phyloP scores from a whole-genome alignment of 1,140 invertebrate genomes.

The Caenorhabditis remanei region DNA sequence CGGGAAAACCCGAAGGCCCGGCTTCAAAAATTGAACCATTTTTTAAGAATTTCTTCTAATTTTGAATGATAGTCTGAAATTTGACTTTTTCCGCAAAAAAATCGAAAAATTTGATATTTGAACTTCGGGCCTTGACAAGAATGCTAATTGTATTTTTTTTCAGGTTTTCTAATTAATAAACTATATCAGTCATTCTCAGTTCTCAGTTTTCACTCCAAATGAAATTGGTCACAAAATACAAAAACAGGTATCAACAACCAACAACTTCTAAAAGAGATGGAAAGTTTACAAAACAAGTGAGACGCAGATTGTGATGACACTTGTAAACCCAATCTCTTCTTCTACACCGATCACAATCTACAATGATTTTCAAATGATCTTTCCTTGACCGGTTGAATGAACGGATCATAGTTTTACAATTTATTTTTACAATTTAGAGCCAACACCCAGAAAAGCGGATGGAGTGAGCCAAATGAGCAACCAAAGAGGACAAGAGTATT shows the following conservation, averaged over 20 bases:
- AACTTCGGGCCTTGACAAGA: too few species aligned
- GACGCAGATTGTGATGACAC: conserved; percentile 9
- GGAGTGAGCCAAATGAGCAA: too few species aligned
- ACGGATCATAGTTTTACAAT: background rate
- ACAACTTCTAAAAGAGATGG: conserved; percentile 30
- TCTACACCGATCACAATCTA: conserved; percentile 15
- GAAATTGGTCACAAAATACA: background rate
- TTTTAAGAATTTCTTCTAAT: too few species aligned
- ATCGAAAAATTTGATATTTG: too few species aligned
- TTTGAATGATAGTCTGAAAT: too few species aligned
- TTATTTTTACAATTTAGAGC: background rate
- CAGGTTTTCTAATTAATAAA: too few species aligned
- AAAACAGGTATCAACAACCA: background rate
- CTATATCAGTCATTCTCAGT: too few species aligned
- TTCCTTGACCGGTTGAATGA: conserved; percentile 43
- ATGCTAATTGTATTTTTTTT: too few species aligned
- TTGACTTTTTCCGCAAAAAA: too few species aligned
- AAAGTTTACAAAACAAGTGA: conserved; percentile 16
- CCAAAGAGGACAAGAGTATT: background rate
- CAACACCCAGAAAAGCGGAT: background rate
- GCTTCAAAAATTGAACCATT: too few species aligned
- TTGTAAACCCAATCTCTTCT: background rate
- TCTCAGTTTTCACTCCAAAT: background rate
- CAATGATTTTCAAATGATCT: conserved; percentile 13
- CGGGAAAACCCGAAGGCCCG: too few species aligned